Evolutionary conservation across 2,113 vertebrate species (phyloP), one percentile per base, ranked within the genome.

Genomic region (Pterocles gutturalis): DNA sequence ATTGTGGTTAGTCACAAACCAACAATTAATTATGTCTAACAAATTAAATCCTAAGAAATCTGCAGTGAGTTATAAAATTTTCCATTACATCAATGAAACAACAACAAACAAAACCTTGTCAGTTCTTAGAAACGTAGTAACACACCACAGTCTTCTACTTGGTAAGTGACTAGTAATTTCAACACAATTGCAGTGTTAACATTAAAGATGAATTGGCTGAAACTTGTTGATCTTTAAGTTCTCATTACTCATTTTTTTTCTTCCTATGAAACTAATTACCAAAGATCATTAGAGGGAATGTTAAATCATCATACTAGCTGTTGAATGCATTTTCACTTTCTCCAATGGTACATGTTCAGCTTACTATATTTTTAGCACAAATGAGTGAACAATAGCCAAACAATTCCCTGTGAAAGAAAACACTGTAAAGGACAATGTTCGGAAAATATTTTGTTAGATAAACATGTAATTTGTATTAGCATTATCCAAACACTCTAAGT

Each of bases 381-480:
- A 91, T 67, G 29, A 96, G 87, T 16, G 70, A 89, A 95, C 57
- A 93, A 92, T 58, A 95, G 83, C 34, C 38, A 66, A 82, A 93
- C 54, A 8, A 96, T 87, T 95, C 90, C n/a, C 41, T 54, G 58
- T 70, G 61, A 93, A 92, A 95, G 78, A 88, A 95, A 93, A 31
- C 20, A 72, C 13, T 80, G 17, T 61, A 66, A 93, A 95, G 57
- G 92, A 87, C 29, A 87, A 93, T 5, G 62, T 83, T 31, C 60
- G 48, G 76, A 96, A 95, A 96, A 91, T 20, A 84, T 73, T 95
- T 82, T 58, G 49, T 83, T 87, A 89, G 58, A 75, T 46, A 83
- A 94, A 72, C 80, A 94, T 55, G 31, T 13, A 89, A 78, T 95
- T 96, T 91, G 31, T 87, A 73, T 92, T 67, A 97, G 83, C 77